phyloP scores from a whole-genome alignment of 2,888 invertebrate species.

The Coleophora deauratella region DNA sequence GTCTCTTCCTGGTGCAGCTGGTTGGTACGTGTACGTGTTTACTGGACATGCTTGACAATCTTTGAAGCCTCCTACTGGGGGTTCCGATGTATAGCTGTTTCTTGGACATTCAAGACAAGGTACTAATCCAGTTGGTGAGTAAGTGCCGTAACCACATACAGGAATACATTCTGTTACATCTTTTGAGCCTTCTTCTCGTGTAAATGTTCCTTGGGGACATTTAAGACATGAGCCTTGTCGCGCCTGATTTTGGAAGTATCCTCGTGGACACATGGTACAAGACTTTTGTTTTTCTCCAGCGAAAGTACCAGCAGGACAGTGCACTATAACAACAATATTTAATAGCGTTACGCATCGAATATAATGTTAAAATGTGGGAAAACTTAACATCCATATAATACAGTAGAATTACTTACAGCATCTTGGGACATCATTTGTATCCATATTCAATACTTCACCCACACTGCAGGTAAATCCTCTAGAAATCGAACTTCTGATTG shows the following conservation, averaged over 20 bases:
- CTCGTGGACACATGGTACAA: slow-evolving; percentile 93
- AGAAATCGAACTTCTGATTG: slow-evolving; percentile 86
- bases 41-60: slow-evolving; percentile 95
- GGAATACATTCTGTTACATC: slow-evolving; percentile 90
- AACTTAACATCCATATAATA: too few species aligned
- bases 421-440: slow-evolving; percentile 91
- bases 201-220: slow-evolving; percentile 95
- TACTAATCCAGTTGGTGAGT: slow-evolving; percentile 94
- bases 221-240: slow-evolving; percentile 91
- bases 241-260: slow-evolving; percentile 94
- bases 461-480: slow-evolving; percentile 95
- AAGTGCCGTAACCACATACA: slow-evolving; percentile 96
- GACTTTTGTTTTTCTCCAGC: slow-evolving; percentile 92
- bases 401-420: slow-evolving; percentile 82
- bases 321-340: slow-evolving; percentile 75
- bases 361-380: too few species aligned
- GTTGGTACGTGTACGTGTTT: slow-evolving; percentile 91
- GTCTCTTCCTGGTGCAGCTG: slow-evolving; percentile 88
- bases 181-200: slow-evolving; percentile 92
- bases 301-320: slow-evolving; percentile 97
- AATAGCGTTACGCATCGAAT: too few species aligned
- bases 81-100: slow-evolving; percentile 91
- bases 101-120: slow-evolving; percentile 95
- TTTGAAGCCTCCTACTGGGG: slow-evolving; percentile 92
- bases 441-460: slow-evolving; percentile 95